These are phyloP conservation scores for Hoplostethus atlanticus DNA, from an alignment of 2,797 vertebrate species.

Conservation along the genomic window DNA sequence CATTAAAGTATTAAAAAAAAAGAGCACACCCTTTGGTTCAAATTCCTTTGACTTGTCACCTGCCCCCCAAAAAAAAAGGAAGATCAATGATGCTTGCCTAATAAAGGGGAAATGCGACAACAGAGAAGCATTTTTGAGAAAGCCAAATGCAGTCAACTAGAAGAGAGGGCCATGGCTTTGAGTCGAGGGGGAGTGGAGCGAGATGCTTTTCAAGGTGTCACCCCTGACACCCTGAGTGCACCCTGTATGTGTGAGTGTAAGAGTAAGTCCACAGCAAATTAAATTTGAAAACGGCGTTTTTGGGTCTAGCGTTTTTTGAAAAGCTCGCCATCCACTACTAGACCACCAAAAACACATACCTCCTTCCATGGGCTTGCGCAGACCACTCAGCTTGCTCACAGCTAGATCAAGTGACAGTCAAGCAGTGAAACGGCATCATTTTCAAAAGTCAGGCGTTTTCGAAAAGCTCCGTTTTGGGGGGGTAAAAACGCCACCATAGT, in stretches of 20 bases:
- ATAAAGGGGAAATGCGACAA: conserved; percentile 19
- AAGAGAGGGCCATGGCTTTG: conserved; percentile 34
- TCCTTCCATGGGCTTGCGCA: too few species aligned
- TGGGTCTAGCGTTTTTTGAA: too few species aligned
- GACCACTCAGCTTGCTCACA: too few species aligned
- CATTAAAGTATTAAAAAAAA: conserved; percentile 38
- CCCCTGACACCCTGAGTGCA: conserved; percentile 43
- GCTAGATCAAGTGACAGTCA: too few species aligned
- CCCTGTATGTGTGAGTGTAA: conserved; percentile 13
- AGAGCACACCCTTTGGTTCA: conserved; percentile 15
- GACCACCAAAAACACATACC: too few species aligned
- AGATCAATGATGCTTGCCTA: conserved; percentile 35
- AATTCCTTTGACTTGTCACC: conserved; percentile 37
- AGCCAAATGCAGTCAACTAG: conserved; percentile 33
- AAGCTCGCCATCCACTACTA: too few species aligned
- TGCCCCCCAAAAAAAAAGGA: neutral
- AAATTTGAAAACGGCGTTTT: too few species aligned
- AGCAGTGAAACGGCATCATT: too few species aligned
- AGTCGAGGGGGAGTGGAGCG: conserved; percentile 10
- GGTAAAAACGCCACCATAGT: too few species aligned
- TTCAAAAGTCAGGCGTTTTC: too few species aligned
- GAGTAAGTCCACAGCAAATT: too few species aligned
- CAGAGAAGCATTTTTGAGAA: conserved; percentile 11
- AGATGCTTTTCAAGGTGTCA: conserved; percentile 48
- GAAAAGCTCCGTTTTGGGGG: too few species aligned